Evolutionary conservation across 30 jellyfish, hydroid and myxozoan genomes (phyloP).

Genomic region (Phacellophora camtschatica): DNA sequence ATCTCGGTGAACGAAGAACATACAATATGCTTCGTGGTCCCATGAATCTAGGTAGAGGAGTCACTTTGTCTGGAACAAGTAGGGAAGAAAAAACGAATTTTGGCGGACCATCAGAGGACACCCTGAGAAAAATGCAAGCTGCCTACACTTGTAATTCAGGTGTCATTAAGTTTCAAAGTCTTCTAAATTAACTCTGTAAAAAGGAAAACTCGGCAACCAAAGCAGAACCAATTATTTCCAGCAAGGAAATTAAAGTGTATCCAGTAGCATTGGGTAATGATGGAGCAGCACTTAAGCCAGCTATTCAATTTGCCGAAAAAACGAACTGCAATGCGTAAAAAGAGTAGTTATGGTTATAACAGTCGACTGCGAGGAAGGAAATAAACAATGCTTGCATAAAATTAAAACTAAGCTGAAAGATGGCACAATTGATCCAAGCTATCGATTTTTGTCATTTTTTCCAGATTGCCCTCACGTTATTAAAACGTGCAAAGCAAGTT

Average conservation of each 20-base stretch:
- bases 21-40: background rate
- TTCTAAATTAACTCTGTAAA: too few relatives aligned
- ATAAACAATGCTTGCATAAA: background rate
- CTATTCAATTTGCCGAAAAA: conserved; percentile 10
- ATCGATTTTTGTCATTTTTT: background rate
- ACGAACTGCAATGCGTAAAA: background rate
- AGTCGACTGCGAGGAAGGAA: conserved; percentile 50
- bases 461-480: conserved; percentile 1
- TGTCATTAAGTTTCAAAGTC: background rate
- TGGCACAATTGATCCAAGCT: background rate
- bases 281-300: conserved; percentile 36
- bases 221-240: too few relatives aligned
- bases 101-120: background rate
- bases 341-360: conserved; percentile 5
- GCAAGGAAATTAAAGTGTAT: too few relatives aligned
- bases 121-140: background rate
- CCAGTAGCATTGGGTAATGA: conserved; percentile 20
- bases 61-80: background rate
- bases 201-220: too few relatives aligned
- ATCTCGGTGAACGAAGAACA: background rate
- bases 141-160: background rate
- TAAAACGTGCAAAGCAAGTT: background rate
- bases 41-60: background rate
- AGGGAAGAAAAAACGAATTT: background rate
- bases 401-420: background rate